Base-by-base conservation (phyloP, 2,113 vertebrate species). In the Actenoides hombroni region DNA sequence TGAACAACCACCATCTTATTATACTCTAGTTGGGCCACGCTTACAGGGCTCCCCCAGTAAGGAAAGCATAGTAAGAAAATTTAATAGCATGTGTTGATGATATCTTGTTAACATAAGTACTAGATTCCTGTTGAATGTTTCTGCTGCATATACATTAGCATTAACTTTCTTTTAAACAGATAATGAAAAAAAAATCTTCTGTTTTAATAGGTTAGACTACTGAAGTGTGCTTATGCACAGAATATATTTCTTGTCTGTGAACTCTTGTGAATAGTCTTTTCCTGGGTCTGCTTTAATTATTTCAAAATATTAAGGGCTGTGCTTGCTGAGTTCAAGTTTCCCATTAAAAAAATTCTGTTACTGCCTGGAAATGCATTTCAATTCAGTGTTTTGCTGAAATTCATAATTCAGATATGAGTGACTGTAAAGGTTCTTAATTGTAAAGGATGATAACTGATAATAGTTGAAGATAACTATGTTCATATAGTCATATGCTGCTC, bases 101-200 rank as follows among this genome's bases (percentile, higher is more conserved):
- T 87, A 76, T 61, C 40, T 94, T 91, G 51, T 83, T 91, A 75
- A 83, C 79, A 86, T 69, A 67, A 94, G 95, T 80, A 42, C 7
- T 76, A 74, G 23, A 70, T 90, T 95, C 73, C 25, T 80, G 31
- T 94, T 3, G 2, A 92, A 93, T 76, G 33, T 89, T 97, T 92
- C 65, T 87, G 49, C 65, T 97, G 71, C 42, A 53, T 57, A 29
- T 60, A 74, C 44, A 56, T 35, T 75, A 71, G 8, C 28, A 87
- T 89, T 74, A 86, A 92, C 61, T 61, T 81, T 83, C 33, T 29
- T 31, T 83, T 91, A 82, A 95, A 88, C 2, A 83, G 37, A 92
- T 96, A 93, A 85, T 84, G 12, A 71, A 96, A 96, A 97, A 97
- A 31, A 21, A 56, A 44, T 92, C 7, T 92, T 69, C 25, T 70